phyloP scores from a whole-genome alignment of 2,888 invertebrate species.

The Rosalia funebris region DNA sequence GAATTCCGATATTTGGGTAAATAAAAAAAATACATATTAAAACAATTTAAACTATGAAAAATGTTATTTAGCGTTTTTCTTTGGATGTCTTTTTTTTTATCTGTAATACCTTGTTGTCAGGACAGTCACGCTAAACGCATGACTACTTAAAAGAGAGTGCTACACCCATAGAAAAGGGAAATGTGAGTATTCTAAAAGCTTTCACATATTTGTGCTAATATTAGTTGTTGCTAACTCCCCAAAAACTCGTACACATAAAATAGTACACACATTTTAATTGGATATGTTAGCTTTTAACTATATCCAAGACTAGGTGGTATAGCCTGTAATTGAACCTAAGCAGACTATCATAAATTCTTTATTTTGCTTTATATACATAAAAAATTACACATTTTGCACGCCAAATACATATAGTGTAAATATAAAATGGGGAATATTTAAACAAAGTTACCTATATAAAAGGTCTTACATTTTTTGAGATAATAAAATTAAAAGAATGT shows the following conservation, averaged over 20 bases:
- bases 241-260: slow-evolving; percentile 25
- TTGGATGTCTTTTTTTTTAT: too few relatives aligned
- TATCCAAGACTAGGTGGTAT: slow-evolving; percentile 27
- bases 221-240: slow-evolving; percentile 28
- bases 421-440: slow-evolving; percentile 18
- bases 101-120: too few relatives aligned
- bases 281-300: slow-evolving; percentile 25
- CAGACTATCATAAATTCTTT: slow-evolving; percentile 30
- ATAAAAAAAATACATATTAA: too few relatives aligned
- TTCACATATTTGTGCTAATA: slow-evolving; percentile 28
- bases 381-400: slow-evolving; percentile 25
- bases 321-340: slow-evolving; percentile 25
- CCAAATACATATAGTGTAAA: slow-evolving; percentile 28
- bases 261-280: slow-evolving; percentile 15
- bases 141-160: too few relatives aligned
- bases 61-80: too few relatives aligned
- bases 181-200: slow-evolving; percentile 34
- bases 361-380: slow-evolving; percentile 27
- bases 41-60: too few relatives aligned
- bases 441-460: slow-evolving; percentile 14
- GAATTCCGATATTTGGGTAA: too few relatives aligned
- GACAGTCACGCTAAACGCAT: too few relatives aligned
- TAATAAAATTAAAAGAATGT: slow-evolving; percentile 25
- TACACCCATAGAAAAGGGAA: slow-evolving; percentile 31
- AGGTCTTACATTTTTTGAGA: slow-evolving; percentile 8